Conservation (phyloP, 2,888 invertebrate genomes). For the Caenorhabditis afra region DNA sequence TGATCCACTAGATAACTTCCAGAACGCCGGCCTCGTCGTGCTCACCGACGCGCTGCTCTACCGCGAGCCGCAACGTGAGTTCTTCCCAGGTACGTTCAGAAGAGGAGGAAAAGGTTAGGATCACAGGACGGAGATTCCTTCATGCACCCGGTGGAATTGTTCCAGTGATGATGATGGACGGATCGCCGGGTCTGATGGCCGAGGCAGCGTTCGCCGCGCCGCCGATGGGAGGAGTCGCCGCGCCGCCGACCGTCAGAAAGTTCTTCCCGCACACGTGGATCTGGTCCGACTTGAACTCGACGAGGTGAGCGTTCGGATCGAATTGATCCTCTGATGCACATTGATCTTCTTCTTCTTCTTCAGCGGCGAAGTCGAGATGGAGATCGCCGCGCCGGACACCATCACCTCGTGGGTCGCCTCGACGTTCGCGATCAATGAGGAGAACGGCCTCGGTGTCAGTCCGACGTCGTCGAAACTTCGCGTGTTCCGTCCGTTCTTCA, state of each 20-base stretch:
- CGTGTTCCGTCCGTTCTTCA: slow-evolving; percentile 90
- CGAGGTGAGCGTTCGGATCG: slow-evolving; percentile 17
- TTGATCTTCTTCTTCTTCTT: no score
- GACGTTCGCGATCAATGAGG: slow-evolving; percentile 88
- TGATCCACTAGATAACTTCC: slow-evolving; percentile 8
- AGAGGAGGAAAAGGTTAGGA: slow-evolving; percentile 34
- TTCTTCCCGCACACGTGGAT: slow-evolving; percentile 79
- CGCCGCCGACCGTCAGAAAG: slow-evolving; percentile 63
- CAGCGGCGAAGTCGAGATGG: slow-evolving; percentile 83
- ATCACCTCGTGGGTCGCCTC: slow-evolving; percentile 90
- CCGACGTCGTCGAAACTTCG: slow-evolving; percentile 83
- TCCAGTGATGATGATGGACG: slow-evolving; percentile 38
- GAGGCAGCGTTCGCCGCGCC: slow-evolving; percentile 36
- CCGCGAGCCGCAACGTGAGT: slow-evolving; percentile 78
- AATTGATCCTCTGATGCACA: neutral
- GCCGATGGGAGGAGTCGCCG: slow-evolving; percentile 13
- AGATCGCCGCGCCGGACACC: slow-evolving; percentile 87
- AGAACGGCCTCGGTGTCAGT: slow-evolving; percentile 87
- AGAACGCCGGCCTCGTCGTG: slow-evolving; percentile 81
- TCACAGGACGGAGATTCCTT: neutral
- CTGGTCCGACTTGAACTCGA: slow-evolving; percentile 55
- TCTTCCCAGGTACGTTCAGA: slow-evolving; percentile 51
- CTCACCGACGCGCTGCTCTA: slow-evolving; percentile 80
- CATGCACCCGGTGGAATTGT: slow-evolving; percentile 34
- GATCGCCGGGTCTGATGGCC: slow-evolving; percentile 33